Percentiles rank a stretch among this genome's conserved stretches.
These are phyloP conservation scores for Axis porcinus DNA, from an alignment of 2,113 vertebrate genomes.

Conservation along the genomic window DNA sequence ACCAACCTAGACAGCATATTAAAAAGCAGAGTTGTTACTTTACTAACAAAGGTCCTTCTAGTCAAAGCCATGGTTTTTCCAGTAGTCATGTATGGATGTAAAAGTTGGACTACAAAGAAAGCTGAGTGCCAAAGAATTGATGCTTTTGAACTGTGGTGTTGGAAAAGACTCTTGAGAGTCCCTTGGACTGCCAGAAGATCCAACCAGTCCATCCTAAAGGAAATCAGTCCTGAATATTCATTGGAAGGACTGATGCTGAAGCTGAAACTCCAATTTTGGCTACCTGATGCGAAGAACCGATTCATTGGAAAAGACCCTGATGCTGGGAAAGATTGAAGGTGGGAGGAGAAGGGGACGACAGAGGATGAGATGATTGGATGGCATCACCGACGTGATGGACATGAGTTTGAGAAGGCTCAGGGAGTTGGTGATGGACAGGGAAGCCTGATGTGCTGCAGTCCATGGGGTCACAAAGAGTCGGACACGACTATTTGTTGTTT, in stretches of 20 bases:
- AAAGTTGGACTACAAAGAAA: neutral
- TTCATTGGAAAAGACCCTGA: neutral
- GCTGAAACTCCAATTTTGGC: neutral
- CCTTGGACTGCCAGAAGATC: neutral
- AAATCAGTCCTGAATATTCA: neutral
- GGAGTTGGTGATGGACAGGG: neutral
- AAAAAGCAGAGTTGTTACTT: neutral
- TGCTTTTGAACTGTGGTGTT: neutral
- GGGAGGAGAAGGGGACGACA: neutral
- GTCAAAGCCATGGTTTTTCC: neutral
- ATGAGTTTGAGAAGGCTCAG: neutral
- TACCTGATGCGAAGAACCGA: rapidly evolving
- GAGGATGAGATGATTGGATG: neutral
- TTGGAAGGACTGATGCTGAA: neutral
- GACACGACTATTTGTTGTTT: neutral
- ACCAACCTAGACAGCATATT: neutral
- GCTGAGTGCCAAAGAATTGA: rapidly evolving
- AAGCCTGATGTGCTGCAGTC: neutral
- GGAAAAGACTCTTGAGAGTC: neutral
- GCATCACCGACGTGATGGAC: neutral
- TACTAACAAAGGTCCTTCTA: neutral
- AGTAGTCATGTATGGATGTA: neutral
- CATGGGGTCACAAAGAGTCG: neutral
- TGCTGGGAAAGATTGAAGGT: neutral
- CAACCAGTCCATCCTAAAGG: neutral